Conservation (phyloP, 2,113 vertebrate species). For the Ammodytes dubius region DNA sequence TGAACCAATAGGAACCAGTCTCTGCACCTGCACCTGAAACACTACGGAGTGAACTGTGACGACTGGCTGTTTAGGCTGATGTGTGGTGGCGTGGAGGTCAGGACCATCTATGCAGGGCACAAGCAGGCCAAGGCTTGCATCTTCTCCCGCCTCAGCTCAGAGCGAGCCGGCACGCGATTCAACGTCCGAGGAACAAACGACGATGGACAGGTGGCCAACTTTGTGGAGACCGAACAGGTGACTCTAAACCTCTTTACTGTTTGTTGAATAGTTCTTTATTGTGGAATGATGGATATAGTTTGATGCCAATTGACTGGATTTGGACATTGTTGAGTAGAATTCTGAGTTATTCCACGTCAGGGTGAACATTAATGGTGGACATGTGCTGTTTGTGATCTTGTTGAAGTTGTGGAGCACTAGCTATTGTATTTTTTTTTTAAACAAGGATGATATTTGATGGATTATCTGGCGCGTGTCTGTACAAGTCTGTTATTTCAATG, state of each 20-base stretch:
- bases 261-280: too few relatives aligned
- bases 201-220: constrained; percentile 97
- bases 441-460: too few relatives aligned
- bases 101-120: constrained; percentile 98
- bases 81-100: constrained; percentile 97
- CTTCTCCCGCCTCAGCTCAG: constrained; percentile 96
- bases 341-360: too few relatives aligned
- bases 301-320: too few relatives aligned
- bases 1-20: constrained; percentile 92
- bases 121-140: constrained; percentile 98
- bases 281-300: too few relatives aligned
- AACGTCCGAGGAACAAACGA: constrained; percentile 98
- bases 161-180: constrained; percentile 95
- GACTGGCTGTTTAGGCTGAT: constrained; percentile 96
- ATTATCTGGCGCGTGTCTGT: too few relatives aligned
- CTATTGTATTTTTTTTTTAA: too few relatives aligned
- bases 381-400: too few relatives aligned
- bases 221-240: constrained; percentile 99
- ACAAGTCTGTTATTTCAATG: too few relatives aligned
- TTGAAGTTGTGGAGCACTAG: too few relatives aligned
- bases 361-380: too few relatives aligned
- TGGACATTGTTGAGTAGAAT: too few relatives aligned
- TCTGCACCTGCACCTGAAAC: constrained; percentile 95
- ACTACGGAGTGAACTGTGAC: constrained; percentile 97
- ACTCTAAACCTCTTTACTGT: not conserved